Conservation (phyloP, 2,797 vertebrate genomes). For the Vireo griseus region DNA sequence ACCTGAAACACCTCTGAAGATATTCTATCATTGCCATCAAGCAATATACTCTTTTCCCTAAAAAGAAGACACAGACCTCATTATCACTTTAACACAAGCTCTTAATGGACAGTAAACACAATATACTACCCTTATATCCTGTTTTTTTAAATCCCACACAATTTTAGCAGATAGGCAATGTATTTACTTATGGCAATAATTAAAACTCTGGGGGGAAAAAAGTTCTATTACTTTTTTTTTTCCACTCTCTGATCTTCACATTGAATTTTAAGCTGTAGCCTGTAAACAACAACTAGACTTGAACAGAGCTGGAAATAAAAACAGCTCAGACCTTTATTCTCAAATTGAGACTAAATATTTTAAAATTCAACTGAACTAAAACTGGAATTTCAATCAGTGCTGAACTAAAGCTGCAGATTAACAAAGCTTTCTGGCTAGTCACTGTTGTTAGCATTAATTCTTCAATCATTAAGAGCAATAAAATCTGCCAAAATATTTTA, state of each 20-base stretch:
- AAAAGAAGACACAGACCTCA: conserved; percentile 48
- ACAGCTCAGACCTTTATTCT: neutral
- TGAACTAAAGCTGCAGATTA: neutral
- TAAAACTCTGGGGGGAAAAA: neutral
- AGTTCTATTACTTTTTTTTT: neutral
- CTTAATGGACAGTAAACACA: neutral
- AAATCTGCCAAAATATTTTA: neutral
- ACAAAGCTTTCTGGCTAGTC: neutral
- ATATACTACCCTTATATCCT: neutral
- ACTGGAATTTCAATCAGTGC: neutral
- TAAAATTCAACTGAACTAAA: neutral
- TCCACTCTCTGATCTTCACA: neutral
- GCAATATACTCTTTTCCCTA: conserved; percentile 72
- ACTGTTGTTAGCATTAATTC: neutral
- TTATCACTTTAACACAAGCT: conserved; percentile 36
- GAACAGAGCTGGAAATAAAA: neutral
- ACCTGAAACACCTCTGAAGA: conserved; percentile 71
- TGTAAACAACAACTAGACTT: neutral
- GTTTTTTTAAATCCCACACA: neutral
- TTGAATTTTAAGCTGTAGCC: neutral
- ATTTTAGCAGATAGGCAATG: neutral
- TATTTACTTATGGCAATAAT: neutral
- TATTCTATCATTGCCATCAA: conserved; percentile 55
- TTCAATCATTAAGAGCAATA: neutral
- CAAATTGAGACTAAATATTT: neutral